phyloP scores from a whole-genome alignment of 2,113 vertebrate species.

The Nesogale talazaci region DNA sequence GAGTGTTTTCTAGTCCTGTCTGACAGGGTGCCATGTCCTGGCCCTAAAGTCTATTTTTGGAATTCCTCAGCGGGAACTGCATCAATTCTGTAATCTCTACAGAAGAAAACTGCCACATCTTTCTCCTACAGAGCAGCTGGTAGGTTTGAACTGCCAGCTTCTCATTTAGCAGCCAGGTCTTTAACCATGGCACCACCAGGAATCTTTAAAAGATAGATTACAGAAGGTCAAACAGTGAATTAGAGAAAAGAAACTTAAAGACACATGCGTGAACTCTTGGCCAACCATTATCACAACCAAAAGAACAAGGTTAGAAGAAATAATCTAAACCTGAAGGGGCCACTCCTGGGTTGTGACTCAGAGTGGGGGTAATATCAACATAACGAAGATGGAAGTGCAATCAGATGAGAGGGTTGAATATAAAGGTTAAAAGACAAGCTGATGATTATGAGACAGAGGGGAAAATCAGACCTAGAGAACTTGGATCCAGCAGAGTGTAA shows the following conservation, averaged over 20 bases:
- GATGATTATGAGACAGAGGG: constrained; percentile 49
- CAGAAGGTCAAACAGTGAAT: constrained; percentile 74
- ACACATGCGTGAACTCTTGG: constrained; percentile 23
- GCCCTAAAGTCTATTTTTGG: too few species aligned
- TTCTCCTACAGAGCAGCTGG: not conserved
- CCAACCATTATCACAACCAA: constrained; percentile 35
- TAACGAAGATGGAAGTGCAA: not conserved
- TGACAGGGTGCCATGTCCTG: too few species aligned
- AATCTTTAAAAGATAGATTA: constrained; percentile 62
- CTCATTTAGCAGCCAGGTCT: not conserved
- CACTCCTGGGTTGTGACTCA: not conserved
- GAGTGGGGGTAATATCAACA: not conserved
- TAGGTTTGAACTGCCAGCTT: not conserved
- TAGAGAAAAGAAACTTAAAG: constrained; percentile 60
- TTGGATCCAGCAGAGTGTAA: constrained; percentile 65
- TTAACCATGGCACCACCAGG: not conserved
- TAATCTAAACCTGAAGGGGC: not conserved
- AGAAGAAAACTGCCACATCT: not conserved
- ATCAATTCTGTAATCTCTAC: not conserved
- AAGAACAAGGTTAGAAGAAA: constrained; percentile 48
- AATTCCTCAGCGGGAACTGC: too few species aligned
- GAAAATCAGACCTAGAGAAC: constrained; percentile 55
- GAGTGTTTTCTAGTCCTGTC: too few species aligned
- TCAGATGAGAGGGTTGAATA: not conserved
- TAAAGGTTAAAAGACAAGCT: constrained; percentile 21